These are phyloP conservation scores for Eospalax fontanierii DNA, from an alignment of 2,797 vertebrate species.

Conservation along the genomic window DNA sequence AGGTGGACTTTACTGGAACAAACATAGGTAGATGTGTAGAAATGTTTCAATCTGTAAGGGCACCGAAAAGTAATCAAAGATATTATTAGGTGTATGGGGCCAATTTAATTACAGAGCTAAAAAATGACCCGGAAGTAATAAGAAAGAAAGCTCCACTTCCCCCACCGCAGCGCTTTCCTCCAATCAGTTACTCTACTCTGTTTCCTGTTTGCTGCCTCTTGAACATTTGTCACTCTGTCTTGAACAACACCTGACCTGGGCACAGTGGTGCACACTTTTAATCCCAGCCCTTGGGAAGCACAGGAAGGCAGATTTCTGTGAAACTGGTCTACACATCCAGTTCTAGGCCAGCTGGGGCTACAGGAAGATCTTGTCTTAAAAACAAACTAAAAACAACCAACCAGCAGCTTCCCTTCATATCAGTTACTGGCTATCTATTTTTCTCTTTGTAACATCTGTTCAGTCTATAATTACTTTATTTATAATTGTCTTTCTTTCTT, in stretches of 20 bases:
- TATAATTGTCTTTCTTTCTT: conserved; percentile 28
- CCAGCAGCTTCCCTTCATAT: neutral
- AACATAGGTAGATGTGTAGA: neutral
- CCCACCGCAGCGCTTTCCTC: neutral
- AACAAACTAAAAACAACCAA: no score
- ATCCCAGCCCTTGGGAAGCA: no score
- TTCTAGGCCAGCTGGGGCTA: no score
- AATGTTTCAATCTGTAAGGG: neutral
- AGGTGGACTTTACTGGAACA: neutral
- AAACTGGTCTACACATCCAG: no score
- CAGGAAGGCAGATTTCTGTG: no score
- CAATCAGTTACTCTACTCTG: neutral
- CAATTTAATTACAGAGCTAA: conserved; percentile 11
- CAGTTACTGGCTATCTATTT: neutral
- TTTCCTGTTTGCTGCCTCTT: neutral
- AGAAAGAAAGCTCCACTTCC: neutral
- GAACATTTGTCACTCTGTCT: neutral
- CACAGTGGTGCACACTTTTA: no score
- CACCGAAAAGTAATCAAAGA: neutral
- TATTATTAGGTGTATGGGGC: conserved; percentile 21
- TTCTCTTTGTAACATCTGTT: neutral
- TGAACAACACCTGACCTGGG: neutral
- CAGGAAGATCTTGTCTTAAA: no score
- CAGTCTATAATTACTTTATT: neutral
- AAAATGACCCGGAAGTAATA: neutral